phyloP scores from a whole-genome alignment of 2,888 invertebrate species.

The Torymus texanus region DNA sequence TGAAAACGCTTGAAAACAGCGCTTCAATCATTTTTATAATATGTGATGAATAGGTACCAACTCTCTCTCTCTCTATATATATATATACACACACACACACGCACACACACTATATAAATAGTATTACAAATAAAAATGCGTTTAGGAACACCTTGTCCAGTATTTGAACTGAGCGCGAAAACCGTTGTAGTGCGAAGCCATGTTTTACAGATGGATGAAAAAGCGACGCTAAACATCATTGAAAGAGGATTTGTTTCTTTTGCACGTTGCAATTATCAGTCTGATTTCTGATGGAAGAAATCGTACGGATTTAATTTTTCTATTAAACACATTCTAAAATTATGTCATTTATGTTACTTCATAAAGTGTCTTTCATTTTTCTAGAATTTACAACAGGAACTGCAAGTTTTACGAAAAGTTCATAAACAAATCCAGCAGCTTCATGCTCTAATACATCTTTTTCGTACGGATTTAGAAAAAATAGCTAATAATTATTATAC shows the following conservation, averaged over 20 bases:
- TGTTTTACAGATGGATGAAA: background rate
- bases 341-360: background rate
- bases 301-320: slow-evolving; percentile 21
- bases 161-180: slow-evolving; percentile 37
- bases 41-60: no score
- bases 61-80: no score
- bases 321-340: background rate
- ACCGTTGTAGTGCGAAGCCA: slow-evolving; percentile 35
- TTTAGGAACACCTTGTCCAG: slow-evolving; percentile 33
- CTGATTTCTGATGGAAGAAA: slow-evolving; percentile 39
- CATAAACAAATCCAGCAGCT: slow-evolving; percentile 58
- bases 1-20: no score
- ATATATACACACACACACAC: no score
- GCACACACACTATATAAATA: no score
- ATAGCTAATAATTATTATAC: slow-evolving; percentile 55
- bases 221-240: background rate
- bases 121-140: background rate
- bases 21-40: no score
- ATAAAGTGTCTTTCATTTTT: slow-evolving; percentile 8
- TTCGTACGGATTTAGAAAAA: slow-evolving; percentile 60
- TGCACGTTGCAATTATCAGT: background rate
- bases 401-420: slow-evolving; percentile 57
- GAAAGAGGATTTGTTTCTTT: background rate
- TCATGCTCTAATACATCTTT: slow-evolving; percentile 56
- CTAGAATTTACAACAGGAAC: slow-evolving; percentile 50